Evolutionary conservation across 2,113 vertebrate genomes (phyloP).

Genomic region (Brachirus orientalis): DNA sequence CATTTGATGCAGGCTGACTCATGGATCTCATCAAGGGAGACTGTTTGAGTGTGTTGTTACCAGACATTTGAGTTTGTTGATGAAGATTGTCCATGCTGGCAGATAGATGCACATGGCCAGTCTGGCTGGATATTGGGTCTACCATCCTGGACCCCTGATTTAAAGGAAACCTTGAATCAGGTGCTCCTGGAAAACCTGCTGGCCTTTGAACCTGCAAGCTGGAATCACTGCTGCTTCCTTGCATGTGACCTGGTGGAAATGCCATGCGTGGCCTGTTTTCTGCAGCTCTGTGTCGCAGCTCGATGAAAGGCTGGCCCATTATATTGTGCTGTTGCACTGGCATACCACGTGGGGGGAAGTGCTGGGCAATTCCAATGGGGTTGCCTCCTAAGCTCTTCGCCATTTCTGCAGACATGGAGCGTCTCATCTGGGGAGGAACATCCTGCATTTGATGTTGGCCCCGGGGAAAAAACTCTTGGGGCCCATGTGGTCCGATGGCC

Average conservation of each 20-base stretch:
- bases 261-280: slow-evolving; percentile 87
- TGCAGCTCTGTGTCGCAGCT: slow-evolving; percentile 89
- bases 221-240: slow-evolving; percentile 78
- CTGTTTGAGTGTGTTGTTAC: slow-evolving; percentile 74
- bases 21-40: slow-evolving; percentile 84
- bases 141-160: slow-evolving; percentile 81
- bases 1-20: slow-evolving; percentile 84
- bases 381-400: slow-evolving; percentile 82
- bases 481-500: slow-evolving; percentile 80
- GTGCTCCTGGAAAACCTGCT: slow-evolving; percentile 78
- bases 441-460: slow-evolving; percentile 88
- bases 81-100: slow-evolving; percentile 87
- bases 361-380: slow-evolving; percentile 82
- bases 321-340: slow-evolving; percentile 93
- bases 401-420: slow-evolving; percentile 88
- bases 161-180: slow-evolving; percentile 80
- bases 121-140: slow-evolving; percentile 80
- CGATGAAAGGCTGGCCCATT: slow-evolving; percentile 94
- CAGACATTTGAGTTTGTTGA: slow-evolving; percentile 77
- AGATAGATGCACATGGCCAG: slow-evolving; percentile 81
- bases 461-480: slow-evolving; percentile 88
- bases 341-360: slow-evolving; percentile 87
- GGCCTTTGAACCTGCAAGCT: slow-evolving; percentile 82
- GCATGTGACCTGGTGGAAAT: slow-evolving; percentile 78
- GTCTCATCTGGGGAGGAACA: slow-evolving; percentile 87